These are phyloP conservation scores for Dendrophyllia cribrosa DNA, from an alignment of 64 coral and sea anemone genomes.

Conservation along the genomic window DNA sequence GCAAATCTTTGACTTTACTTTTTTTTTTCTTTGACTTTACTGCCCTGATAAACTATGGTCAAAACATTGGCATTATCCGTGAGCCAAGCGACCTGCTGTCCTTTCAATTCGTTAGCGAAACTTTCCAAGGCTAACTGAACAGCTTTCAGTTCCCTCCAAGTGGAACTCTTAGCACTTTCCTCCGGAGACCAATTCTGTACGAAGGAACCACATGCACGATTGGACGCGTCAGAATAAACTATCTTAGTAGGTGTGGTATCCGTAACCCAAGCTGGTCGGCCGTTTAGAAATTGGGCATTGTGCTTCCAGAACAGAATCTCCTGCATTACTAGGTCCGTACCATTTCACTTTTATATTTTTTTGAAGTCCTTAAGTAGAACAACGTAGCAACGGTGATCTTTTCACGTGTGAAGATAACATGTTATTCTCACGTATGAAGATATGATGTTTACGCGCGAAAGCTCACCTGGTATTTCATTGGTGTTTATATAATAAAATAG, in stretches of 20 bases:
- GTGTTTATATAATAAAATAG: no score
- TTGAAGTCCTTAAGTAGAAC: no score
- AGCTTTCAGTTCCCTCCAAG: slow-evolving; percentile 29
- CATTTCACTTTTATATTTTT: no score
- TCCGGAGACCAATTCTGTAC: slow-evolving; percentile 42
- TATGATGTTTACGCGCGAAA: no score
- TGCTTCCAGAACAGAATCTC: slow-evolving; percentile 27
- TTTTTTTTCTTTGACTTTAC: slow-evolving; percentile 23
- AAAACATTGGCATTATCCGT: slow-evolving; percentile 47
- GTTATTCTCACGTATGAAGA: no score
- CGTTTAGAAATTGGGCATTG: slow-evolving; percentile 3
- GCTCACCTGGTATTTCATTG: no score
- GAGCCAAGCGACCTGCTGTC: slow-evolving; percentile 30
- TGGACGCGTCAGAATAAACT: slow-evolving; percentile 15
- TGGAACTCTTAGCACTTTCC: slow-evolving; percentile 31
- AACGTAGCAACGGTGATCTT: no score
- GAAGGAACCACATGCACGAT: slow-evolving; percentile 32
- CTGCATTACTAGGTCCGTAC: neutral
- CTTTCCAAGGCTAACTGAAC: slow-evolving; percentile 3
- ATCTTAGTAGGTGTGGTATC: neutral
- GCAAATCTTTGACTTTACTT: slow-evolving; percentile 25
- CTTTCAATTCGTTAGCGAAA: neutral
- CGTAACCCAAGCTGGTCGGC: neutral
- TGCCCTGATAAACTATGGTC: slow-evolving; percentile 7
- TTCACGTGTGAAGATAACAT: no score